Evolutionary conservation across 2,797 vertebrate genomes (phyloP).

Genomic region (Anomalospiza imberbis): DNA sequence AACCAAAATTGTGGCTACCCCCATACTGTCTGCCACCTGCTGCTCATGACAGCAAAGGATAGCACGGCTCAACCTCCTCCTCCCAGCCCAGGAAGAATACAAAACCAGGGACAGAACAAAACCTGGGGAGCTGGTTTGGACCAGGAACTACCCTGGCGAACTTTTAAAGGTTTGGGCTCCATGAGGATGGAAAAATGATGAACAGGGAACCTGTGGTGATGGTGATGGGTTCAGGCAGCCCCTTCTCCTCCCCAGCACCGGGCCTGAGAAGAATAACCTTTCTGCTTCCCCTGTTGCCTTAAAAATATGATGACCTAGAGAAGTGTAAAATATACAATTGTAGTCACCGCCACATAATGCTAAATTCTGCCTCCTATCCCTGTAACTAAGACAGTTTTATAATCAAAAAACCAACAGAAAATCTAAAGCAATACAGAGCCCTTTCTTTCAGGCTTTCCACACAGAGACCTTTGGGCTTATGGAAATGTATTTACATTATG

Average conservation of each 20-base stretch:
- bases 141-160: fast-evolving
- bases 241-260: fast-evolving
- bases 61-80: background rate
- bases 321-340: background rate
- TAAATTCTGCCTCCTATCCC: background rate
- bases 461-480: background rate
- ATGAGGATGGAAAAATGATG: background rate
- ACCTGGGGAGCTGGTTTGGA: background rate
- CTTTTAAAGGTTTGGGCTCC: background rate
- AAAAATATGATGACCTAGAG: background rate
- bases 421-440: background rate
- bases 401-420: background rate
- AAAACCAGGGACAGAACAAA: no score
- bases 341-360: no score
- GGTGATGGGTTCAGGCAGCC: no score
- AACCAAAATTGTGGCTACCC: background rate
- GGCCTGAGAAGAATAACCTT: background rate
- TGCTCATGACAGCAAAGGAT: background rate
- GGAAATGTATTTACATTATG: background rate
- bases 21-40: fast-evolving
- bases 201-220: background rate
- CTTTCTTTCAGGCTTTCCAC: background rate
- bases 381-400: background rate
- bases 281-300: background rate
- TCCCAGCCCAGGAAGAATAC: no score